Evolutionary conservation across 2,888 invertebrate genomes (phyloP).

Genomic region (Horisme vitalbata): DNA sequence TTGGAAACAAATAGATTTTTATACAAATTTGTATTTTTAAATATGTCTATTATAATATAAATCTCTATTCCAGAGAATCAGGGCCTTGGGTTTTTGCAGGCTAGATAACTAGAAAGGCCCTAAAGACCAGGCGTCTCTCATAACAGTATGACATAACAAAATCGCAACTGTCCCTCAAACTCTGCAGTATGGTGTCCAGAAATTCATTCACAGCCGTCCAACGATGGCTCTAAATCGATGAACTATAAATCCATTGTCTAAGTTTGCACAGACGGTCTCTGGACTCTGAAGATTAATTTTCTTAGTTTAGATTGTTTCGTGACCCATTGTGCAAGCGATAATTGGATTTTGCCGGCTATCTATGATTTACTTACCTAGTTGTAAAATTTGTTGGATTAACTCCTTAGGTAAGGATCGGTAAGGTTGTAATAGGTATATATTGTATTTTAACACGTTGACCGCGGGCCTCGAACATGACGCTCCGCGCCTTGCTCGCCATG

Average conservation of each 20-base stretch:
- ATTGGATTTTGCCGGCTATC: constrained; percentile 80
- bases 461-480: no score
- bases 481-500: no score
- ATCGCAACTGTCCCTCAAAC: background rate
- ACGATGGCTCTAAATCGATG: constrained; percentile 77
- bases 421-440: no score
- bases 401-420: no score
- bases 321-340: constrained; percentile 81
- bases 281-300: constrained; percentile 82
- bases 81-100: no score
- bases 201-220: constrained; percentile 39
- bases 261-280: constrained; percentile 79
- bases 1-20: no score
- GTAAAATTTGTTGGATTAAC: constrained; percentile 41
- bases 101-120: no score
- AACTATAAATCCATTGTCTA: constrained; percentile 82
- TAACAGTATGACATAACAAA: background rate
- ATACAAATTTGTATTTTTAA: no score
- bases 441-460: no score
- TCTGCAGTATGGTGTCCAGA: constrained; percentile 31
- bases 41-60: no score
- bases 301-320: constrained; percentile 83
- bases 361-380: constrained; percentile 76
- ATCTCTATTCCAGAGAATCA: no score
- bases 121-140: no score